Evolutionary conservation across 2,797 vertebrate genomes (phyloP), one percentile per base, ranked within the genome.

Genomic region (Florisuga fusca): DNA sequence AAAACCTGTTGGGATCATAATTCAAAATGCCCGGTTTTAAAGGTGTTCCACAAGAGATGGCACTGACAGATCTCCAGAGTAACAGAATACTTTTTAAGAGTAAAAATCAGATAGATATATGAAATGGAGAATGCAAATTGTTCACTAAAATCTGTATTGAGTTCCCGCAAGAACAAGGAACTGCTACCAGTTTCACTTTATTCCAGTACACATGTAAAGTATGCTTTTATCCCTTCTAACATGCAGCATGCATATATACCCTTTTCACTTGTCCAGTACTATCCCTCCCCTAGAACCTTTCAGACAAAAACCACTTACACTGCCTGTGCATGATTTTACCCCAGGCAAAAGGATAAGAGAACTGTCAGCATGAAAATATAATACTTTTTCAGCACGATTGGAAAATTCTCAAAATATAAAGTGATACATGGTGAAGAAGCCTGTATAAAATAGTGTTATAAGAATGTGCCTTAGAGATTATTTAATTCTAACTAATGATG

Each of bases 301-400:
- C 23, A 63, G 78, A 51, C 12, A 63, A 34, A 51, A 54, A 2
- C 0, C 20, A 51, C 16, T 29, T 33, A 23, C 4, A 23, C 1
- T 33, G 38, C 3, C 48, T 41, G 29, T 5, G 21, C 2, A 18
- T 7, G 23, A 67, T 75, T 89, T 68, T 50, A 79, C 11, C 15
- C 63, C 36, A 57, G 29, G 36, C 33, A 94, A 87, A 93, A 91
- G 17, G 43, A 57, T 38, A 89, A 67, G 16, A 9, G 58, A 92
- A 71, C 14, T 45, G 14, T 11, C 59, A 73, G 34, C 23, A 46
- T 10, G 33, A 69, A 84, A 80, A 71, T 43, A 68, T 1, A n/a
- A 9, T 33, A 58, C 4, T 26, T 83, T 50, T 71, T 46, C 53
- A 74, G 23, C 31, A 63, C 12, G 50, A 53, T 16, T 81, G 31